A percentile compares a stretch with the other conserved stretches of the same genome.
phyloP scores from a whole-genome alignment of 2,797 vertebrate species.

The Margarornis squamiger region DNA sequence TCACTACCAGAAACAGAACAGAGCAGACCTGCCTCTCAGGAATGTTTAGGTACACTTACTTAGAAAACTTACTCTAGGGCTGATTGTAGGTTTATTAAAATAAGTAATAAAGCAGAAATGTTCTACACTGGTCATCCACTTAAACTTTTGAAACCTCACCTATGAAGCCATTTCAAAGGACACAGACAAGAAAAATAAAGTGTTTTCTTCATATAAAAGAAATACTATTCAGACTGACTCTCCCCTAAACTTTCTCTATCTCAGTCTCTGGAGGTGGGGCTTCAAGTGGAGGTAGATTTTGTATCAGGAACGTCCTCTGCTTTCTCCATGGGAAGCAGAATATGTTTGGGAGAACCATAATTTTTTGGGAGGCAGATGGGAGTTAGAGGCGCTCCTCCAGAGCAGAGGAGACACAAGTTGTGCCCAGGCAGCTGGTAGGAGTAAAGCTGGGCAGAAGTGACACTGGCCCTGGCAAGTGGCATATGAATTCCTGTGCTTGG shows the following conservation, averaged over 20 bases:
- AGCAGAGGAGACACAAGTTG: not conserved
- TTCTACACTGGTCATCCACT: not conserved
- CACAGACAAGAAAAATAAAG: not conserved
- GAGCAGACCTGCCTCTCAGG: not conserved
- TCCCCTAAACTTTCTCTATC: not conserved
- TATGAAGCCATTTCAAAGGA: not conserved
- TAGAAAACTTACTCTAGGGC: not conserved
- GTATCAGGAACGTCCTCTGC: not conserved
- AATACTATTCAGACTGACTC: not conserved
- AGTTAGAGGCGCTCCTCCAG: not conserved
- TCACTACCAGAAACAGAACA: not conserved
- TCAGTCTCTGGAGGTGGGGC: not conserved
- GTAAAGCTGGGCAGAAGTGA: not conserved
- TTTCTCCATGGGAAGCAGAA: not conserved
- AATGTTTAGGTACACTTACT: not conserved
- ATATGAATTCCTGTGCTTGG: not conserved
- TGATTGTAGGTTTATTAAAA: not conserved
- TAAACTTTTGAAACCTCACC: not conserved
- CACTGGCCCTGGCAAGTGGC: not conserved
- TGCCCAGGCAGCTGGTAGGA: not conserved
- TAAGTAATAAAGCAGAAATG: not conserved
- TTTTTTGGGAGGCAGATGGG: not conserved
- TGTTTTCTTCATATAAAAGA: not conserved
- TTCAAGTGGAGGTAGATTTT: not conserved
- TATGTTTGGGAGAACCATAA: not conserved